Evolutionary conservation across 1,140 invertebrate genomes (phyloP), one percentile per base, ranked within the genome.

Genomic region (Lethrus apterus): DNA sequence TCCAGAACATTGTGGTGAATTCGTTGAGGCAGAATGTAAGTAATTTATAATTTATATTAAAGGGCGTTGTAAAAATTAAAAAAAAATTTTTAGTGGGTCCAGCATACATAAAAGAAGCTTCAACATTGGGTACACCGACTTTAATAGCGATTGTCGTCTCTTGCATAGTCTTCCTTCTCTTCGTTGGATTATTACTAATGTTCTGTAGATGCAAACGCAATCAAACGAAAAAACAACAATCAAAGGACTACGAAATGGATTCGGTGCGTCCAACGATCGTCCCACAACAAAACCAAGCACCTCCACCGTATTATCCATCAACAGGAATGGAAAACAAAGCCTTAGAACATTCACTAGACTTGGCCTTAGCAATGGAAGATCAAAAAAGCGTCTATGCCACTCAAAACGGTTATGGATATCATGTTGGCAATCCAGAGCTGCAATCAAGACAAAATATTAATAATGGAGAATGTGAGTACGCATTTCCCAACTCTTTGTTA

Each of bases 251-350:
- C 64, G 88, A 91, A 70, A 87, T 89, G 83, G 86, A 90, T 62
- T 83, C 86, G 1, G 76, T 80, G 49, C 75, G 83, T 26, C 83
- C 86, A 1, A 84, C 84, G 35, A 82, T 88, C 63, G 83, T 89
- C 2, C 76, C 81, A 18, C 80, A 84, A 48, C 85, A 86, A 64
- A 85, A 81, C 50, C 83, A 86, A 65, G 82, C 82, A 5, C 84
- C 85, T 29, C 88, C 88, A 2, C 89, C 89, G 8, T 91, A 91
- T 56, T 88, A 86, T 56, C 81, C 83, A 10, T 78, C 81, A 15
- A 78, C 80, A n/a, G 85, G 85, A 3, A 80, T 92, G 68, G 89
- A 93, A 68, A 93, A 93, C 66, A 93, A 93, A 69, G 89, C 86
- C 19, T 68, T 93, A 7, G 88, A 93, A 66, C 83, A 88, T 62